Evolutionary conservation across 2,797 vertebrate genomes (phyloP).

Genomic region (Argentina silus): DNA sequence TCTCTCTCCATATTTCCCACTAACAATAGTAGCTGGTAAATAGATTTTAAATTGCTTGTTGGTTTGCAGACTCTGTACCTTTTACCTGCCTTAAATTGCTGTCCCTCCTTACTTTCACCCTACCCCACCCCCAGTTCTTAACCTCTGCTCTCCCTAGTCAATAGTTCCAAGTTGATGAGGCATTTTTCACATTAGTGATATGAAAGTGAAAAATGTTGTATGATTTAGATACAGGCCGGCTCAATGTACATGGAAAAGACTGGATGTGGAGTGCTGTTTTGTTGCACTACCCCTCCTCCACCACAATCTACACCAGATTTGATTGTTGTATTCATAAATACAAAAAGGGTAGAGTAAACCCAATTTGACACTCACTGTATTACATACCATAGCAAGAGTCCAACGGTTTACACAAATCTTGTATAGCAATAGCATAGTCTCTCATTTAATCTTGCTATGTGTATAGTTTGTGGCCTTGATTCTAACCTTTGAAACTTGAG

Average conservation of each 20-base stretch:
- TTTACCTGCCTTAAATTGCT: slow-evolving; percentile 75
- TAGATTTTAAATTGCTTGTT: slow-evolving; percentile 79
- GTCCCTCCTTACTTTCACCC: slow-evolving; percentile 62
- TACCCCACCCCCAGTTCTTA: slow-evolving; percentile 66
- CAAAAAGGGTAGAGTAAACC: neutral
- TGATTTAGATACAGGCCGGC: slow-evolving; percentile 27
- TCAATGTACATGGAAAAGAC: slow-evolving; percentile 22
- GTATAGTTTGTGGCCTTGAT: neutral
- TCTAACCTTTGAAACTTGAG: neutral
- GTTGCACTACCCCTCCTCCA: too few species aligned
- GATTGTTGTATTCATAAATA: neutral
- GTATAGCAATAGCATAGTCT: neutral
- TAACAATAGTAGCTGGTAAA: slow-evolving; percentile 91
- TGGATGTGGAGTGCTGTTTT: too few species aligned
- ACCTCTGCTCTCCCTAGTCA: slow-evolving; percentile 47
- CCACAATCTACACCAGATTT: slow-evolving; percentile 9
- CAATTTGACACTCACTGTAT: neutral
- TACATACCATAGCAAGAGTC: neutral
- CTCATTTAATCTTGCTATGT: neutral
- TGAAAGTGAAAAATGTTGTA: slow-evolving; percentile 24
- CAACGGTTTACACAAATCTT: neutral
- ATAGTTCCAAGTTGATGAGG: slow-evolving; percentile 29
- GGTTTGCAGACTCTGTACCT: slow-evolving; percentile 76
- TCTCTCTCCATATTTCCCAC: slow-evolving; percentile 85
- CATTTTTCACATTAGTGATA: slow-evolving; percentile 28